Evolutionary conservation across 2,888 invertebrate genomes (phyloP).

Genomic region (Agrochola circellaris): DNA sequence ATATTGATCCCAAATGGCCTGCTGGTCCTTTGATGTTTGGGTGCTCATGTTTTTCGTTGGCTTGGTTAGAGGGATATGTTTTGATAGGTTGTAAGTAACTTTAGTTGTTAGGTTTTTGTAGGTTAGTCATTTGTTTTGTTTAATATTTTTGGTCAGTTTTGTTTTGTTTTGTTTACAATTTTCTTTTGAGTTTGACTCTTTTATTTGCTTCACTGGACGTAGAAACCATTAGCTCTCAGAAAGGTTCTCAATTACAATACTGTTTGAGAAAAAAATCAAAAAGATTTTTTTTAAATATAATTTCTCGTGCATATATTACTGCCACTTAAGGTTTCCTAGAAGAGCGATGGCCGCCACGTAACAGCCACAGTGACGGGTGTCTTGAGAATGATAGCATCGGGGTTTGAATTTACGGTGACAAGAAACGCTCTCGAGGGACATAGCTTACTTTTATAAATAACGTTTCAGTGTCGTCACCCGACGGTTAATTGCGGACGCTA

Average conservation of each 20-base stretch:
- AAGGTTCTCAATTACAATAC: neutral
- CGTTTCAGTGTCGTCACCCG: too few species aligned
- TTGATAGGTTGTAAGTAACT: neutral
- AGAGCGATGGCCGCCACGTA: too few species aligned
- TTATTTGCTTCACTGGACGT: neutral
- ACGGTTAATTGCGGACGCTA: too few species aligned
- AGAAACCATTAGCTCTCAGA: neutral
- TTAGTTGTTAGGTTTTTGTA: neutral
- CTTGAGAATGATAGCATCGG: too few species aligned
- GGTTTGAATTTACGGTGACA: too few species aligned
- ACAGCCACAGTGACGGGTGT: too few species aligned
- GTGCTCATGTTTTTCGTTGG: constrained; percentile 39
- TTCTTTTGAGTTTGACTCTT: neutral
- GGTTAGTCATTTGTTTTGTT: neutral
- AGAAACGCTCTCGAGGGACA: too few species aligned
- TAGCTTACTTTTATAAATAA: too few species aligned
- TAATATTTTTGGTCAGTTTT: neutral
- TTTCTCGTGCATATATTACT: too few species aligned
- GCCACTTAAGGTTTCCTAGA: too few species aligned
- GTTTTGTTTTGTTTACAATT: neutral
- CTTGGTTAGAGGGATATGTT: constrained; percentile 7
- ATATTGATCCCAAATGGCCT: constrained; percentile 35
- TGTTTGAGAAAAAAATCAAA: too few species aligned
- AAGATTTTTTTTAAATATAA: too few species aligned
- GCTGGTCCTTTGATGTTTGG: constrained; percentile 31